These are phyloP conservation scores for Hylaea fasciaria DNA, from an alignment of 2,888 invertebrate genomes.

Conservation along the genomic window DNA sequence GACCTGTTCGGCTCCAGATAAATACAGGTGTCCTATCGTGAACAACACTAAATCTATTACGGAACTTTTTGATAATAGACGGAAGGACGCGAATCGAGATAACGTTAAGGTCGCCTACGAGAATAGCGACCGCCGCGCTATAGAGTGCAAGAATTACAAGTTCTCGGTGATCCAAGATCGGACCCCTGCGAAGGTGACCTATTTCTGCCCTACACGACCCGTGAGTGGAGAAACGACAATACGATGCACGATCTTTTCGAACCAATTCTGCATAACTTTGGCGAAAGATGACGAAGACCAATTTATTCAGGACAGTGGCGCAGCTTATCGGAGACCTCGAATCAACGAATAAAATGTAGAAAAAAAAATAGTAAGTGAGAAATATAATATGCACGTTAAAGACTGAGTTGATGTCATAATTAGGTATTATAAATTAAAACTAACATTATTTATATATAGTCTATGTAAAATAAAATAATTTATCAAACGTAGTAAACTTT, in stretches of 20 bases:
- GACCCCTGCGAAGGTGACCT: slow-evolving; percentile 64
- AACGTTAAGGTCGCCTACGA: slow-evolving; percentile 26
- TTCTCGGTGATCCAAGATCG: slow-evolving; percentile 70
- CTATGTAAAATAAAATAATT: slow-evolving; percentile 14
- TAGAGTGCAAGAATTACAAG: slow-evolving; percentile 79
- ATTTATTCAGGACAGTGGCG: slow-evolving; percentile 58
- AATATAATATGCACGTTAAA: slow-evolving; percentile 8
- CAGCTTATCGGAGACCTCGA: slow-evolving; percentile 67
- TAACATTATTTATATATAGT: background rate
- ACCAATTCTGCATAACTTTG: slow-evolving; percentile 74
- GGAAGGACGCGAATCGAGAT: slow-evolving; percentile 46
- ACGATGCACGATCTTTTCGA: slow-evolving; percentile 77
- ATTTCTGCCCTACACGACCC: slow-evolving; percentile 73
- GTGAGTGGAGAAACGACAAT: slow-evolving; percentile 60
- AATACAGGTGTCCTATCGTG: slow-evolving; percentile 68
- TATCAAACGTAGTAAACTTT: background rate
- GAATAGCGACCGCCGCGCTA: slow-evolving; percentile 38
- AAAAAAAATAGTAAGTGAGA: background rate
- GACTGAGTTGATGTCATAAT: slow-evolving; percentile 31
- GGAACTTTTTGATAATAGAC: slow-evolving; percentile 56
- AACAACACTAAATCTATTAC: slow-evolving; percentile 54
- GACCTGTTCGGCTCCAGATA: slow-evolving; percentile 71
- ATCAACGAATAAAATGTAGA: slow-evolving; percentile 8
- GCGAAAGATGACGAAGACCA: slow-evolving; percentile 71
- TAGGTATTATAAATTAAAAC: background rate